These are phyloP conservation scores for Hydractinia echinata DNA, from an alignment of 30 jellyfish, hydroid and myxozoan genomes.

Conservation along the genomic window DNA sequence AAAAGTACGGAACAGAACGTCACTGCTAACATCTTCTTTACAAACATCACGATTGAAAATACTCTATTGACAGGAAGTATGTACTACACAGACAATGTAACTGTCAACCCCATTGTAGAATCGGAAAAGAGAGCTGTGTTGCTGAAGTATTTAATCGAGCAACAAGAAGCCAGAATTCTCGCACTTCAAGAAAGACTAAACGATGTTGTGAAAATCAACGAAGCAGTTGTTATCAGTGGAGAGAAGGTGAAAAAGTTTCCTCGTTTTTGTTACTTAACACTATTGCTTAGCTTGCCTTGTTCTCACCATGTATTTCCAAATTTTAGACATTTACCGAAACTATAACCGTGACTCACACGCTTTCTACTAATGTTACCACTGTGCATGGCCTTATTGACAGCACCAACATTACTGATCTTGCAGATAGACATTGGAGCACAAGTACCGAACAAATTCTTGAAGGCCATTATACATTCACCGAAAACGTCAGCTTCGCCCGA, in stretches of 20 bases:
- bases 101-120: slow-evolving; percentile 17
- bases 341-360: too few species aligned
- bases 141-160: slow-evolving; percentile 3
- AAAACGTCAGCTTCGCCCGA: slow-evolving; percentile 23
- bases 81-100: background rate
- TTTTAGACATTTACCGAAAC: background rate
- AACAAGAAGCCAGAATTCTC: slow-evolving; percentile 8
- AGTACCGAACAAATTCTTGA: slow-evolving; percentile 48
- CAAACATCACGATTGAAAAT: background rate
- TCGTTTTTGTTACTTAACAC: background rate
- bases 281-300: background rate
- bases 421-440: slow-evolving; percentile 50
- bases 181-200: slow-evolving; percentile 35
- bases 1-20: slow-evolving; percentile 22
- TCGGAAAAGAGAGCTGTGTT: background rate
- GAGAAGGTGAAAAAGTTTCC: slow-evolving; percentile 12
- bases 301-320: background rate
- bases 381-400: slow-evolving; percentile 62
- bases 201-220: slow-evolving; percentile 41
- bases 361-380: background rate
- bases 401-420: slow-evolving; percentile 58
- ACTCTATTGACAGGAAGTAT: background rate
- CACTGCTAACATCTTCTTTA: slow-evolving; percentile 15
- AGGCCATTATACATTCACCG: slow-evolving; percentile 43
- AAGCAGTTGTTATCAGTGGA: slow-evolving; percentile 40